Conservation (phyloP, 2,797 vertebrate genomes). For the Furcifer pardalis region DNA sequence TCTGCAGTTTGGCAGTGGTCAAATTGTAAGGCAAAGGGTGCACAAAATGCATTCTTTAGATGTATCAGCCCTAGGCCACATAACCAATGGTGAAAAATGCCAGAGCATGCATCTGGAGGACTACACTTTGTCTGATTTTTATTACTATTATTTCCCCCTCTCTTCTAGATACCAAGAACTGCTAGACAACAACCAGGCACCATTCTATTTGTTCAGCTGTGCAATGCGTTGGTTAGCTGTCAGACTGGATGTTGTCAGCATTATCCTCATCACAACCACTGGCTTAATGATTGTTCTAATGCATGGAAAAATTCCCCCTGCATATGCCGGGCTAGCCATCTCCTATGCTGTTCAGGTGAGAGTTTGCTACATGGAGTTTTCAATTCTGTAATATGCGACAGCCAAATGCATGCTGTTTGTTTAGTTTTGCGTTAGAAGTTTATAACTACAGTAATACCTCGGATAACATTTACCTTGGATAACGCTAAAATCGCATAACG, state of each 20-base stretch:
- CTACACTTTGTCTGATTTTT: neutral
- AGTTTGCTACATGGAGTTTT: neutral
- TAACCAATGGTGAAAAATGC: too few relatives aligned
- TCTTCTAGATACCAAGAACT: constrained; percentile 86
- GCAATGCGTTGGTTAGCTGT: constrained; percentile 93
- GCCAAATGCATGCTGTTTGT: neutral
- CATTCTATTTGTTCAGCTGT: constrained; percentile 90
- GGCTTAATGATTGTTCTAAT: constrained; percentile 91
- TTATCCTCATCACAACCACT: constrained; percentile 88
- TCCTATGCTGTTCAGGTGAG: constrained; percentile 90
- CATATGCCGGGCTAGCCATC: constrained; percentile 90
- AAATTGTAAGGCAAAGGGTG: neutral
- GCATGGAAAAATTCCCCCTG: constrained; percentile 88
- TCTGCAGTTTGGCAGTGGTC: constrained; percentile 5
- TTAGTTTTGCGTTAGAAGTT: neutral
- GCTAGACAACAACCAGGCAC: constrained; percentile 90
- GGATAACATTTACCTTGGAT: too few relatives aligned
- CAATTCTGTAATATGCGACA: neutral
- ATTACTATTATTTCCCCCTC: constrained; percentile 20
- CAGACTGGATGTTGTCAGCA: constrained; percentile 89
- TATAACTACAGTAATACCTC: too few relatives aligned
- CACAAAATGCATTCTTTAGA: too few relatives aligned
- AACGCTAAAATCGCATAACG: too few relatives aligned
- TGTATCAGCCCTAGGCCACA: too few relatives aligned
- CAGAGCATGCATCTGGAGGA: too few relatives aligned